These are phyloP conservation scores for Brachyrhaphis roseni DNA, from an alignment of 2,797 vertebrate genomes.

Conservation along the genomic window DNA sequence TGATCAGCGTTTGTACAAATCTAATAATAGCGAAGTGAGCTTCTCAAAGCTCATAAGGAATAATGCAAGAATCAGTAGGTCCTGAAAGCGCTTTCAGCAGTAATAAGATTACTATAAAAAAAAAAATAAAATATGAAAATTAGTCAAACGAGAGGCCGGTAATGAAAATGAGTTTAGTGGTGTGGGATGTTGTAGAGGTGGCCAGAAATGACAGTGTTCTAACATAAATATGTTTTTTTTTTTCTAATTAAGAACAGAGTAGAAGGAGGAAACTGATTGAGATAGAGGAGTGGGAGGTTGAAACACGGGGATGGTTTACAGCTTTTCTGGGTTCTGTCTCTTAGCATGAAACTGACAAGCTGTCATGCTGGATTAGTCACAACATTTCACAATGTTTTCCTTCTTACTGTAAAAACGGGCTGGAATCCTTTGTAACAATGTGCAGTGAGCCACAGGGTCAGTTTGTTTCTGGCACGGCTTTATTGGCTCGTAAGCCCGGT, in stretches of 20 bases:
- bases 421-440: conserved; percentile 56
- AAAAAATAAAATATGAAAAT: conserved; percentile 16
- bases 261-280: conserved; percentile 20
- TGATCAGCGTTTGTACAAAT: conserved; percentile 57
- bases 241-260: conserved; percentile 36
- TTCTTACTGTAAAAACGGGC: conserved; percentile 57
- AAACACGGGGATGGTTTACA: conserved; percentile 66
- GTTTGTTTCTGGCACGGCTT: conserved; percentile 61
- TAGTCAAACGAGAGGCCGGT: conserved; percentile 38
- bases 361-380: conserved; percentile 73
- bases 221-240: conserved; percentile 66
- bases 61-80: conserved; percentile 61
- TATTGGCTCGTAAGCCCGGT: conserved; percentile 44
- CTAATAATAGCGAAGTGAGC: conserved; percentile 65
- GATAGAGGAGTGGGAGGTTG: conserved; percentile 41
- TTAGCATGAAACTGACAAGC: conserved; percentile 71
- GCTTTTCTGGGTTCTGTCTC: conserved; percentile 76
- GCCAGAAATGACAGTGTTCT: conserved; percentile 63
- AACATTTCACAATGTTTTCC: conserved; percentile 68
- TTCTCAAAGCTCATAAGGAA: conserved; percentile 63
- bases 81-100: conserved; percentile 61
- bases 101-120: conserved; percentile 64
- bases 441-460: conserved; percentile 42
- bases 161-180: conserved; percentile 40
- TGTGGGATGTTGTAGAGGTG: conserved; percentile 47